Evolutionary conservation across 1,140 invertebrate genomes (phyloP).

Genomic region (Drosophila hydei): DNA sequence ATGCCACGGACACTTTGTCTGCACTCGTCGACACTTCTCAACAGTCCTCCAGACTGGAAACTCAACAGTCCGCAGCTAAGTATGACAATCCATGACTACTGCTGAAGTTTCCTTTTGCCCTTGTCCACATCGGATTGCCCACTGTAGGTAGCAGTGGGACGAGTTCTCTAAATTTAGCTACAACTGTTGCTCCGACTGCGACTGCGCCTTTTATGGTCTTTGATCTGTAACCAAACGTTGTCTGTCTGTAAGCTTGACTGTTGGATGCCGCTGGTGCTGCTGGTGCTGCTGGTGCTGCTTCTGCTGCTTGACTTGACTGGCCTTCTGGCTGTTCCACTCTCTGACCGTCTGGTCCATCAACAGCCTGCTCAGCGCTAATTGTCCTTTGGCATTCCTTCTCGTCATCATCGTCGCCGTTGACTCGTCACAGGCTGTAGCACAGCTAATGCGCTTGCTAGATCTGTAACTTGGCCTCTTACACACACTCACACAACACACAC

Average conservation of each 20-base stretch:
- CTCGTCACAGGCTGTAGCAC: slow-evolving; percentile 21
- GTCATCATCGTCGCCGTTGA: slow-evolving; percentile 58
- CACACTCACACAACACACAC: slow-evolving; percentile 33
- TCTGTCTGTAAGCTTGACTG: slow-evolving; percentile 6
- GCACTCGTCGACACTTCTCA: slow-evolving; percentile 57
- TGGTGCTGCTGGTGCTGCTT: no score
- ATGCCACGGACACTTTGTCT: slow-evolving; percentile 69
- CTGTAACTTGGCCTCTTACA: slow-evolving; percentile 47
- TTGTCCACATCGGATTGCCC: slow-evolving; percentile 17
- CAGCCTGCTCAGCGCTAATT: slow-evolving; percentile 66
- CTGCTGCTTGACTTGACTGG: no score
- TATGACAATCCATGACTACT: slow-evolving; percentile 73
- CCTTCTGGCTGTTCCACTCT: no score
- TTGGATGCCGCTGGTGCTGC: neutral
- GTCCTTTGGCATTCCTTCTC: slow-evolving; percentile 78
- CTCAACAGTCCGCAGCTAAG: slow-evolving; percentile 45
- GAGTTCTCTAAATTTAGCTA: slow-evolving; percentile 72
- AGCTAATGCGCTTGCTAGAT: slow-evolving; percentile 48
- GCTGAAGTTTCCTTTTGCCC: slow-evolving; percentile 28
- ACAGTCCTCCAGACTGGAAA: slow-evolving; percentile 35
- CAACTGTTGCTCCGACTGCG: slow-evolving; percentile 56
- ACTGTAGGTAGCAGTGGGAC: slow-evolving; percentile 35
- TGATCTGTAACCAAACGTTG: slow-evolving; percentile 65
- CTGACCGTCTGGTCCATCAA: slow-evolving; percentile 28
- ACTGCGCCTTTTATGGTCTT: slow-evolving; percentile 77